phyloP scores from a whole-genome alignment of 2,888 invertebrate species.

The Fabriciana adippe region DNA sequence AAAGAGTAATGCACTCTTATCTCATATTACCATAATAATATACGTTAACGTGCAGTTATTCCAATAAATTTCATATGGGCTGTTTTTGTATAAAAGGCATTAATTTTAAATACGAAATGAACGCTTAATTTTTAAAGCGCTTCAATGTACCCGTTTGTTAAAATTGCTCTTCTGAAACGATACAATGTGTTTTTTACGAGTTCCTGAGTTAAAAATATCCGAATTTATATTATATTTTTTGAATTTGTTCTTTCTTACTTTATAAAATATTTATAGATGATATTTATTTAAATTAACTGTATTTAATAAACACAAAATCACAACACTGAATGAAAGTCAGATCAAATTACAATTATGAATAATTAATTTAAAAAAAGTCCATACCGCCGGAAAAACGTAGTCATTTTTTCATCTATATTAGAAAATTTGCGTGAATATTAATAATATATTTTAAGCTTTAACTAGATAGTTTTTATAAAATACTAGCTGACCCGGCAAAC shows the following conservation, averaged over 20 bases:
- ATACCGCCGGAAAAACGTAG: no score
- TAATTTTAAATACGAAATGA: constrained; percentile 34
- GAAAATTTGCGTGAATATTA: no score
- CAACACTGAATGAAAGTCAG: no score
- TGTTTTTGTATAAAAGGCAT: constrained; percentile 28
- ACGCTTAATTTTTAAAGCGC: constrained; percentile 37
- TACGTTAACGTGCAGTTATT: constrained; percentile 8
- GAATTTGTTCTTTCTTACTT: not conserved
- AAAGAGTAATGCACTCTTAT: not conserved
- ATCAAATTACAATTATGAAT: no score
- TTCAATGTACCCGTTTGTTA: constrained; percentile 36
- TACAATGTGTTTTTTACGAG: constrained; percentile 31
- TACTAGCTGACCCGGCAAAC: no score
- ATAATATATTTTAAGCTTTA: no score
- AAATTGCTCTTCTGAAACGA: constrained; percentile 37
- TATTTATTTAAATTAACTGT: no score
- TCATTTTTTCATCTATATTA: no score
- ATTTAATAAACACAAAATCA: no score
- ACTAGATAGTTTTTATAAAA: no score
- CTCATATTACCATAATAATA: not conserved
- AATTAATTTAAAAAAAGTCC: no score
- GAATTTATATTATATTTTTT: constrained; percentile 5
- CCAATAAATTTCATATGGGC: constrained; percentile 6
- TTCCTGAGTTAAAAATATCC: constrained; percentile 24
- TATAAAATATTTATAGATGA: constrained; percentile 2